These are phyloP conservation scores for Synanceia verrucosa DNA, from an alignment of 2,797 vertebrate genomes.

Conservation along the genomic window DNA sequence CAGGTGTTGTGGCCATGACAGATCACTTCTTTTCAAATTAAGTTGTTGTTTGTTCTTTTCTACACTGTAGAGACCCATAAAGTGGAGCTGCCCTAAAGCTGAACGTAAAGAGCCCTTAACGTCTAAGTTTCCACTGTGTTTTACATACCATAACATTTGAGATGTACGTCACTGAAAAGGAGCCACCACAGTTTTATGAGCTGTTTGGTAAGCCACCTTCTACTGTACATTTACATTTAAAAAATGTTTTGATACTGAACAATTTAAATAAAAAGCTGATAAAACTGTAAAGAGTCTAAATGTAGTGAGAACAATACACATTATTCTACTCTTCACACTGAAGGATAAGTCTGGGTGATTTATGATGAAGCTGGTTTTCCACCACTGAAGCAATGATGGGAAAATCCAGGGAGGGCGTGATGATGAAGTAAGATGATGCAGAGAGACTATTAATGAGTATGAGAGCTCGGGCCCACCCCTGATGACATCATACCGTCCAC, in stretches of 20 bases:
- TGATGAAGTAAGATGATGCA: not conserved
- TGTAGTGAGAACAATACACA: too few species aligned
- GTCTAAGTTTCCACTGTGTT: not conserved
- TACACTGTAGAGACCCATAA: too few species aligned
- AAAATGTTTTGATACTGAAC: not conserved
- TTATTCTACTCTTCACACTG: not conserved
- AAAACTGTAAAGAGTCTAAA: not conserved
- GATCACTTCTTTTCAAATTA: not conserved
- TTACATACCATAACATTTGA: not conserved
- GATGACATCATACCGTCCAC: constrained; percentile 43
- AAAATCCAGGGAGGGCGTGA: constrained; percentile 1
- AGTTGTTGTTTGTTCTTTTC: too few species aligned
- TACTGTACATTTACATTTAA: not conserved
- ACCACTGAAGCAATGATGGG: not conserved
- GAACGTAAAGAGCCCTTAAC: not conserved
- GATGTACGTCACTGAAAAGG: not conserved
- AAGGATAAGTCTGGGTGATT: not conserved
- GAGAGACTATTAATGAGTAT: not conserved
- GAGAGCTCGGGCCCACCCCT: not conserved
- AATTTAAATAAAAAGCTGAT: not conserved
- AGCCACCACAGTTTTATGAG: not conserved
- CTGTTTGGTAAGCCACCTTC: not conserved
- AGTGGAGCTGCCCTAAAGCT: not conserved
- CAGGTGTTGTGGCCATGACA: too few species aligned
- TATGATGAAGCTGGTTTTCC: not conserved